Evolutionary conservation across 2,888 invertebrate genomes (phyloP).

Genomic region (Yponomeuta cagnagella): DNA sequence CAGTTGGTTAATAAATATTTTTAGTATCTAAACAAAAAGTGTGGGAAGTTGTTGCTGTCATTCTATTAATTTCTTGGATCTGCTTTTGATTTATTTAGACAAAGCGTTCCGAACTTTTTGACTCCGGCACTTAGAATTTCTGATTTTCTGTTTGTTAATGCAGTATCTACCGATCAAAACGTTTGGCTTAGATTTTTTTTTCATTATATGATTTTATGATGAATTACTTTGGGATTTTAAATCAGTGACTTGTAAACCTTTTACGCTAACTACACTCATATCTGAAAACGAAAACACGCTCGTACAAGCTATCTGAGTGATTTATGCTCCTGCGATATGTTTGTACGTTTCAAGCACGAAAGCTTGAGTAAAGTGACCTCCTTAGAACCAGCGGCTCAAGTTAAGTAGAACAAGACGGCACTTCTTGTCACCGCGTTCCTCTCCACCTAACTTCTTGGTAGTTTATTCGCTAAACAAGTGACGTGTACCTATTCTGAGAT

Average conservation of each 20-base stretch:
- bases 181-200: too few species aligned
- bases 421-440: constrained; percentile 6
- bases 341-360: background rate
- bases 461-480: constrained; percentile 10
- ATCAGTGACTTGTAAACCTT: too few species aligned
- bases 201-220: too few species aligned
- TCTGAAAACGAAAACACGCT: background rate
- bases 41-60: too few species aligned
- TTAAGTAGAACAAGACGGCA: constrained; percentile 7
- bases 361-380: constrained; percentile 1
- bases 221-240: too few species aligned
- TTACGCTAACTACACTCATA: background rate
- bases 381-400: background rate
- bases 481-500: background rate
- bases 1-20: too few species aligned
- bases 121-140: background rate
- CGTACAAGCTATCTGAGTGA: background rate
- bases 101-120: background rate
- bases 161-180: background rate
- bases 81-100: too few species aligned
- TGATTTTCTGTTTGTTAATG: background rate
- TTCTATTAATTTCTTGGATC: too few species aligned
- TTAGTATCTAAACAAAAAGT: too few species aligned
- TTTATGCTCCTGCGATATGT: background rate
- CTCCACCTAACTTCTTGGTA: background rate